Conservation (phyloP, 1,140 invertebrate genomes). For the Formica exsecta region DNA sequence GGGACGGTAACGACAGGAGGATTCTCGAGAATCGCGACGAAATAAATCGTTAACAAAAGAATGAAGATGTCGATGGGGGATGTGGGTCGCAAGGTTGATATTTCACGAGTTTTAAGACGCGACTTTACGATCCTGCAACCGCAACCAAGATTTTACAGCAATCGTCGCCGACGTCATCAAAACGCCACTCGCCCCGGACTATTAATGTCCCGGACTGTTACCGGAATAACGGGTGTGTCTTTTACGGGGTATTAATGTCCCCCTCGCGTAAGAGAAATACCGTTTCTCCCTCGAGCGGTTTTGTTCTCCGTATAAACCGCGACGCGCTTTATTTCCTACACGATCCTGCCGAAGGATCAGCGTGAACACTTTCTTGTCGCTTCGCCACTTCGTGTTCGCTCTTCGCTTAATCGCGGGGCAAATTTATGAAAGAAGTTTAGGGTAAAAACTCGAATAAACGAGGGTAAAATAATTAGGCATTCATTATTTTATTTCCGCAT, state of each 20-base stretch:
- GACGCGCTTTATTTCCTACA: conserved; percentile 15
- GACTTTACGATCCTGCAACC: conserved; percentile 7
- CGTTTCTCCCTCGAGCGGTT: not conserved
- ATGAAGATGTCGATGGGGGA: conserved; percentile 33
- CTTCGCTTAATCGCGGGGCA: not conserved
- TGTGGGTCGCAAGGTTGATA: conserved; percentile 20
- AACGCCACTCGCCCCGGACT: conserved; percentile 17
- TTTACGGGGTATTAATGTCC: conserved; percentile 46
- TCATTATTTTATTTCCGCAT: not conserved
- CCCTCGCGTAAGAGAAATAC: conserved; percentile 4
- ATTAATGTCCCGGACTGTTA: conserved; percentile 53
- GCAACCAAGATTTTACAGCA: conserved; percentile 32
- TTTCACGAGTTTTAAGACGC: conserved; percentile 42
- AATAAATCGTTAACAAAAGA: conserved; percentile 51
- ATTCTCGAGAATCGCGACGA: not conserved
- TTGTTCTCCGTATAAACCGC: not conserved
- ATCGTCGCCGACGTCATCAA: conserved; percentile 51
- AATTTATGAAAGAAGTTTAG: conserved; percentile 21
- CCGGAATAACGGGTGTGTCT: conserved; percentile 18
- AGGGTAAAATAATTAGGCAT: not conserved
- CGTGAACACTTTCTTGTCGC: not conserved
- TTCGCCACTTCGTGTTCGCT: not conserved
- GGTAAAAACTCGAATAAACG: not conserved
- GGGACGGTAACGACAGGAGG: not conserved
- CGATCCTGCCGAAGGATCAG: not conserved